A percentile compares a stretch with the other conserved stretches of the same genome.
phyloP scores from a whole-genome alignment of 2,797 vertebrate genomes.

The Arvicola amphibius region DNA sequence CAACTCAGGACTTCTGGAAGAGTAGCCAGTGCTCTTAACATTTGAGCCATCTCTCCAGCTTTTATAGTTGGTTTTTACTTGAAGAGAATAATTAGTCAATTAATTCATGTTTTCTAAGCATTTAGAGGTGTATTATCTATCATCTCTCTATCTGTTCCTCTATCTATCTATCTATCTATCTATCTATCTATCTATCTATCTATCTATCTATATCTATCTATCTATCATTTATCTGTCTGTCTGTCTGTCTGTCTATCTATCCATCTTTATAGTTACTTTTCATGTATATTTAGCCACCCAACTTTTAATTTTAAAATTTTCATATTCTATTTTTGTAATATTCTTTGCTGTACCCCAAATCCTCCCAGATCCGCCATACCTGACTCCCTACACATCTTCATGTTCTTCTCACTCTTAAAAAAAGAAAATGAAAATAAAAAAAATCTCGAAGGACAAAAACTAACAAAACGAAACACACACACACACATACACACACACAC shows the following conservation, averaged over 20 bases:
- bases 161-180: background rate
- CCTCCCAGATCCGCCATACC: background rate
- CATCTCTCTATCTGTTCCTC: background rate
- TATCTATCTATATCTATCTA: no score
- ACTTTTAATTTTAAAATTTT: background rate
- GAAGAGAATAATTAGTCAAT: constrained; percentile 16
- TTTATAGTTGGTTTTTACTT: background rate
- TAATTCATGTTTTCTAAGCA: constrained; percentile 22
- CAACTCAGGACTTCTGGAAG: no score
- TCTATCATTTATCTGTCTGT: background rate
- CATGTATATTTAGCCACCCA: background rate
- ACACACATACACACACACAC: background rate
- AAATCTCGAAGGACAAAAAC: background rate
- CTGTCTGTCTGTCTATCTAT: background rate
- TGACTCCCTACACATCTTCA: background rate
- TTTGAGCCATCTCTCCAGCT: no score
- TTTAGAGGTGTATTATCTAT: background rate
- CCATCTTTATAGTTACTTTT: background rate
- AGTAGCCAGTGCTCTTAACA: no score
- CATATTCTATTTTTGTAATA: background rate
- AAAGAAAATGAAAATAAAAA: background rate
- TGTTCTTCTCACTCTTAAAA: background rate
- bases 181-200: background rate
- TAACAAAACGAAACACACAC: background rate
- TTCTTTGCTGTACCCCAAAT: background rate